Evolutionary conservation across 2,113 vertebrate genomes (phyloP), one percentile per base, ranked within the genome.

Genomic region (Lophochroa leadbeateri): DNA sequence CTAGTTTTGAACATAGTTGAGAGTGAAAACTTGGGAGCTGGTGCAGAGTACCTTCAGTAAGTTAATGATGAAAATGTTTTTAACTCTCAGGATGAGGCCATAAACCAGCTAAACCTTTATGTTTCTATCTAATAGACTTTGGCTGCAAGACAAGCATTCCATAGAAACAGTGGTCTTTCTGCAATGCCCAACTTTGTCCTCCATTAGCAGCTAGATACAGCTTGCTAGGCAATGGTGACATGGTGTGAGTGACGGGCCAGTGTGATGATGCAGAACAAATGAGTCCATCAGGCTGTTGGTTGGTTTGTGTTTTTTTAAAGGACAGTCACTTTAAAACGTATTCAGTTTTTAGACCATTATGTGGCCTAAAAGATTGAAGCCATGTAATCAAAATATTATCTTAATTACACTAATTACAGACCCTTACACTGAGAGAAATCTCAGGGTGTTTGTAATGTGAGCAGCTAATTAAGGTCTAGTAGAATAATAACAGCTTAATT

Each of bases 321-420:
- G 64, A 76, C 37, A 75, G 33, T 71, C 50, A n/a, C n/a, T 94
- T 80, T 43, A 82, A 94, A 94, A 87, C 75, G 44, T 92, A 37
- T 67, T 94, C 81, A 44, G 44, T 93, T 95, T 95, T 49, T 58
- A 58, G 57, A 24, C 50, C 77, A 64, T 94, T 94, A 89, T 55
- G 60, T 76, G 68, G 53, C 72, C 93, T 95, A 92, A 97, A 92
- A 92, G 87, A 91, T 6, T 94, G 86, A 92, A 97, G 50, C 64
- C 46, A 29, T 91, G 74, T 96, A 96, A 97, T 97, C 75, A 95
- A 97, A 95, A 95, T 96, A 96, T 97, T 97, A 90, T 94, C 92
- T 94, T 93, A 97, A 97, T 97, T 97, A 91, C 85, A 74, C 74
- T 97, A 97, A 97, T 97, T 96, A 96, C 74, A 85, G 89, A 76